phyloP scores from a whole-genome alignment of 2,113 vertebrate species.

The Chloebia gouldiae region DNA sequence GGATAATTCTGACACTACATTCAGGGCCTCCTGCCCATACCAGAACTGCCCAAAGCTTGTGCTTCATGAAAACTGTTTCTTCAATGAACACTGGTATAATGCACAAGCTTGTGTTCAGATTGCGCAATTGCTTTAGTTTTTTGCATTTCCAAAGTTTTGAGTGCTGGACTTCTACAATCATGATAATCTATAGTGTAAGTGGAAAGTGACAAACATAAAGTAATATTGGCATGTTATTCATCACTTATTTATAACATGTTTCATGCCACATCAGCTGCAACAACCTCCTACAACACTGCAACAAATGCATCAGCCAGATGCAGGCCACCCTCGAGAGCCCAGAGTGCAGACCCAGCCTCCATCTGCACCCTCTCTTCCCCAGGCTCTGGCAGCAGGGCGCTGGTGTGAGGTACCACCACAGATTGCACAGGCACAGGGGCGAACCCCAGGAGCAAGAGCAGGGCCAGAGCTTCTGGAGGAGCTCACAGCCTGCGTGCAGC shows the following conservation, averaged over 20 bases:
- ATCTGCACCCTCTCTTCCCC: background rate
- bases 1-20: background rate
- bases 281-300: background rate
- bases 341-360: background rate
- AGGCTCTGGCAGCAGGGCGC: background rate
- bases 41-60: background rate
- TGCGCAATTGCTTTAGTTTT: background rate
- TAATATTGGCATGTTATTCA: background rate
- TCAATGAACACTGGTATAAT: background rate
- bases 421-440: background rate
- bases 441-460: slow-evolving; percentile 29
- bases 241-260: background rate
- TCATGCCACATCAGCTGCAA: background rate
- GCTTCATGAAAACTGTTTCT: background rate
- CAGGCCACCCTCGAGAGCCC: background rate
- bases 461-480: background rate
- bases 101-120: background rate
- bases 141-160: background rate
- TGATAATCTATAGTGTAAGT: background rate
- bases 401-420: background rate
- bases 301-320: background rate
- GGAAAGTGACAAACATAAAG: background rate
- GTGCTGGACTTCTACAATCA: background rate
- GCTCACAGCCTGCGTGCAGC: background rate
- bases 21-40: background rate